Evolutionary conservation across 2,797 vertebrate genomes (phyloP), one percentile per base, ranked within the genome.

Genomic region (Hydrophis major): DNA sequence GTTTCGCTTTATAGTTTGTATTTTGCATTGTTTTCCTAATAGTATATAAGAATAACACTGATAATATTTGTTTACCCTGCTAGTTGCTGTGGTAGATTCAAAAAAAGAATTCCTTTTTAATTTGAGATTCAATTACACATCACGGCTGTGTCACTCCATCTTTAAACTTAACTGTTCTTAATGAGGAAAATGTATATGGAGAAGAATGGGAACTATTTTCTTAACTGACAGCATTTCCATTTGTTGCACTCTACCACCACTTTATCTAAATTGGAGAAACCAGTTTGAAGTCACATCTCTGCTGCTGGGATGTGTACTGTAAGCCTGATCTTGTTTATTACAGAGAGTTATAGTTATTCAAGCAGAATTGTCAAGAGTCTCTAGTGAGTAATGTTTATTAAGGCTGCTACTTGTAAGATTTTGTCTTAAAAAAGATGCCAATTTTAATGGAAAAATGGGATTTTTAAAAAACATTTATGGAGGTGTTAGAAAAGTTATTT

Each of bases 51-150:
- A 25, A 47, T 25, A 78, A 42, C 69, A 42, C 2, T 83, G 20
- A 83, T 47, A 25, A 47, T 47, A 25, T 25, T 25, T 63, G 89
- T 4, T 59, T 27, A 88, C 94, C 59, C n/a, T 95, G 91, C 92
- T 93, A 8, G 61, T 56, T 94, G 74, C 93, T 92, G 74, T 25
- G 57, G 0, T 69, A 3, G 32, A 53, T 93, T 60, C 47, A 90
- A 92, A 93, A 53, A 27, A 1, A 63, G 89, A 57, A 42, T 56
- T 59, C 50, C 14, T n/a, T 4, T 78, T n/a, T 69, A 61, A n/a
- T 32, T 6, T 47, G 53, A 57, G 32, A 20, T 12, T 50, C 37
- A 90, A 87, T 42, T 86, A 57, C 59, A 66, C 6, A 66, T 32
- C 5, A 27, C 55, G 57, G 3, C 20, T 42, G 12, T 74, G 63